These are phyloP conservation scores for Microcebus ravelobensis DNA, from an alignment of 2,113 vertebrate genomes.

Conservation along the genomic window DNA sequence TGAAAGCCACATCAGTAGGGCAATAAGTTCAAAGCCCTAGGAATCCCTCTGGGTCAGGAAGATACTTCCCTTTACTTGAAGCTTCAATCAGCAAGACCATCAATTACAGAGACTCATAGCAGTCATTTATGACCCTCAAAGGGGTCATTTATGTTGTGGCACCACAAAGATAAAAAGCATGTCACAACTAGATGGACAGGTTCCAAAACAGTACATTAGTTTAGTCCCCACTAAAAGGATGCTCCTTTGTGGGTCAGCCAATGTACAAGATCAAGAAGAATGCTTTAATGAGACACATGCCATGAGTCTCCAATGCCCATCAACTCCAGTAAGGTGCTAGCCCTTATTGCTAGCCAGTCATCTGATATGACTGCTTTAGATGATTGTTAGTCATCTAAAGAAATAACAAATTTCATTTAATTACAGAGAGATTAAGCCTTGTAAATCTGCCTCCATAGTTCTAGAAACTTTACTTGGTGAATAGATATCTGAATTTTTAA, in stretches of 20 bases:
- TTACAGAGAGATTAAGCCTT: not conserved
- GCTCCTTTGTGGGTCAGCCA: not conserved
- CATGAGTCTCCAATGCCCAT: not conserved
- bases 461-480: not conserved
- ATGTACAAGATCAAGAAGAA: not conserved
- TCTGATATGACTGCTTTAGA: too few species aligned
- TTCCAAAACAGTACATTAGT: not conserved
- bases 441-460: not conserved
- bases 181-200: not conserved
- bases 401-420: not conserved
- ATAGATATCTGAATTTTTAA: not conserved
- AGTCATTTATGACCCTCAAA: not conserved
- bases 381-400: not conserved
- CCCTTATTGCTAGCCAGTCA: not conserved
- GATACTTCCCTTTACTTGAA: not conserved
- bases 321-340: not conserved
- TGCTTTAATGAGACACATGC: not conserved
- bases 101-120: not conserved
- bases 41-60: not conserved
- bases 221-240: not conserved
- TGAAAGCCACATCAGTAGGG: not conserved
- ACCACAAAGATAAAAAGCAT: not conserved
- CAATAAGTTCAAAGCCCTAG: not conserved
- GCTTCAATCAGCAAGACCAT: not conserved
- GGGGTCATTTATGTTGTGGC: not conserved